Base-by-base conservation (phyloP, 2,888 invertebrate species). In the Macrophya annulata region DNA sequence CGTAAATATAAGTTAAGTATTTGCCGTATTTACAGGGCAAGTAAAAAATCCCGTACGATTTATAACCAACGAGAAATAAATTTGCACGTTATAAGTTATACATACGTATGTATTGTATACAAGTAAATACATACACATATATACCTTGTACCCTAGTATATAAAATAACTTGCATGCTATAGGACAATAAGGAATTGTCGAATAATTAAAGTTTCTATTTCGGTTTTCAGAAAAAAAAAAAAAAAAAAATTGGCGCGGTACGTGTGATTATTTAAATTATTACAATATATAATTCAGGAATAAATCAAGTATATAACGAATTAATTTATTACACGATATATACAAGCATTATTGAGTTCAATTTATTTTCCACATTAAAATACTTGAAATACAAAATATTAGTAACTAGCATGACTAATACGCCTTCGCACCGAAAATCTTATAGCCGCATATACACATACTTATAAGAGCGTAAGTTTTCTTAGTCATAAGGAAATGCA, bases 21-120 rank as follows among this genome's bases (percentile, higher is more conserved):
- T 68, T 25, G 37, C 68, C 25, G 37, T 68, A 37, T 68, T 68
- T 68, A 37, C 68, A 68, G n/a, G 8, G 55, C 55, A 55, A 55
- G 55, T 55, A n/a, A 40, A 72, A 72, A 43, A 40, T 43, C 43
- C 71, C 71, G 43, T 72, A 40, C n/a, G 71, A 72, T 72, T 72
- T 72, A 72, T 43, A 17, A n/a, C 43, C 71, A 62, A 62, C 25
- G 40, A 72, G n/a, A 4, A 17, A 71, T 17, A n/a, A n/a, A 72
- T 43, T 43, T 72, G 40, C n/a, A 10, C 43, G 17, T 5, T 43
- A 37, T 17, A n/a, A 72, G 40, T 40, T 72, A 21, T 37, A 21
- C 31, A 3, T 31, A 31, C 31, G 31, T 31, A 31, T 31, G 31
- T 31, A 31, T 31, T 31, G 31, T 31, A 31, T 31, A 31, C 31